Percentiles rank a stretch among this genome's conserved stretches.
phyloP scores from a whole-genome alignment of 2,797 vertebrate species.

The Myotis daubentonii region DNA sequence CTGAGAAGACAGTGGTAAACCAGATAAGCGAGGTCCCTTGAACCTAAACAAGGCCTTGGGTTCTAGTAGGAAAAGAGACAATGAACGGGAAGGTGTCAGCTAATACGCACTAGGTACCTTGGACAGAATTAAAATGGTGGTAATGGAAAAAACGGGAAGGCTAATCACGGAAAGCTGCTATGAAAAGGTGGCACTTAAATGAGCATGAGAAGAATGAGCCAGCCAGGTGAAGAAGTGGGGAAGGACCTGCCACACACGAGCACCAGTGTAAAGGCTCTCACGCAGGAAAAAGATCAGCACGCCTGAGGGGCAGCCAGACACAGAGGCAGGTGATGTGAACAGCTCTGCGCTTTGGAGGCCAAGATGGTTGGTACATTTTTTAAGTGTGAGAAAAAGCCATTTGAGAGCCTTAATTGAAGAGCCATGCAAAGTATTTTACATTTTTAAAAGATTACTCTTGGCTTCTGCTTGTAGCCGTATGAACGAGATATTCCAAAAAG shows the following conservation, averaged over 20 bases:
- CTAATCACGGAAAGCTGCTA: background rate
- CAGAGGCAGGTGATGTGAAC: background rate
- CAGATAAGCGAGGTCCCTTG: background rate
- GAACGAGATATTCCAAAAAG: background rate
- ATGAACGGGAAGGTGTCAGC: background rate
- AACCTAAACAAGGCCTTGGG: background rate
- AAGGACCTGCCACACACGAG: background rate
- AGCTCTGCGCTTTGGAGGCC: background rate
- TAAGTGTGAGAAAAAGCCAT: background rate
- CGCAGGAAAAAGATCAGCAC: background rate
- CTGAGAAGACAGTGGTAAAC: background rate
- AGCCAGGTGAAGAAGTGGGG: background rate
- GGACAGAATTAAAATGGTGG: background rate
- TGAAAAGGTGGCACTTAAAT: background rate
- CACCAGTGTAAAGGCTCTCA: background rate
- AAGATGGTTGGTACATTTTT: background rate
- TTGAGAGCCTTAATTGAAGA: background rate
- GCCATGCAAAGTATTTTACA: background rate
- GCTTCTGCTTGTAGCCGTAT: background rate
- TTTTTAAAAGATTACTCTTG: constrained; percentile 23
- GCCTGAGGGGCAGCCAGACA: background rate
- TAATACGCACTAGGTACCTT: background rate
- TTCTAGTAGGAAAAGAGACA: background rate
- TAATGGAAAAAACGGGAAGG: background rate
- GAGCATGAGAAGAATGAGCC: background rate